Base-by-base conservation (phyloP, 2,888 invertebrate genomes). In the Tolmerus cingulatus region DNA sequence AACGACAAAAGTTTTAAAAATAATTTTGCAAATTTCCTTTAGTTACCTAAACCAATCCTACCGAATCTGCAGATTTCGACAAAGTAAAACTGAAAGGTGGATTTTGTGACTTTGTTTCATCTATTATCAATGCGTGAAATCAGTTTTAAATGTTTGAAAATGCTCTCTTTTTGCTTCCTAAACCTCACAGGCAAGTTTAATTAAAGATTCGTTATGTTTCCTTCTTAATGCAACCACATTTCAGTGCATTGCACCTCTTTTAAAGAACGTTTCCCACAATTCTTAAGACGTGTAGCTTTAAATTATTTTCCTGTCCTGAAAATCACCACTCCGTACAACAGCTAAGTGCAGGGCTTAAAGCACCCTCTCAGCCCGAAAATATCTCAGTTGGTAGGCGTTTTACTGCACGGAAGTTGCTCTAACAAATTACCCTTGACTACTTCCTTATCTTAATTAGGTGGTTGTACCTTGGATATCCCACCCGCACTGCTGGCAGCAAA, bases 371-470 rank as follows among this genome's bases (percentile, higher is more conserved):
- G 51, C 34, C 51, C 19, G 30, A 51, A 81, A 51, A 81, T 81
- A 51, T 81, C 51, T 81, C 81, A 30, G 76, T 37, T 66, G 76
- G 78, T 78, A 78, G 78, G 55, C 81, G 16, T 55, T 46, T 81
- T 51, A 81, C 81, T 81, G 46, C 51, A 19, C 23, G 51, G 55
- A 81, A 81, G 19, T 81, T 81, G 30, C 66, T 19, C 55, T 81
- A 81, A 81, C 81, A 55, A 81, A 81, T 81, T 81, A 81, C 46
- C 81, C 81, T 81, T 55, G 81, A 81, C 81, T 81, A 51, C 51
- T 30, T 81, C 51, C 55, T 81, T 81, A 81, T 81, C 81, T 81
- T 81, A 81, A 81, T 81, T 81, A 81, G 81, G 43, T 51, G 81
- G 81, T 46, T 43, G 43, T 81, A 37, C 27, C 81, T 51, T 46